Conservation (phyloP, 2,888 invertebrate species). For the Cataglyphis albicans region DNA sequence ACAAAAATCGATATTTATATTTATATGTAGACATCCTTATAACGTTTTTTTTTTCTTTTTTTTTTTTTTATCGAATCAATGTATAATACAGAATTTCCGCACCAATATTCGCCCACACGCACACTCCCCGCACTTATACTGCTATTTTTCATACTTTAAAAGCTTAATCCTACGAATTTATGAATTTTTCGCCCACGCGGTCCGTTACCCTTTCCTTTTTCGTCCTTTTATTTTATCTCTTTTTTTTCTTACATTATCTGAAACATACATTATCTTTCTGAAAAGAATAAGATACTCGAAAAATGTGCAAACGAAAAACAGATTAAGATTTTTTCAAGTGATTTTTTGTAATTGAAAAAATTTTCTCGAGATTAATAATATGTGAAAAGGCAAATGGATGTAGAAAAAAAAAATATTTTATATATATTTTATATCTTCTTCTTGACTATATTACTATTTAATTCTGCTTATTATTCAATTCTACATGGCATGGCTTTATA, state of each 20-base stretch:
- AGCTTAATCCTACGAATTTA: conserved; percentile 77
- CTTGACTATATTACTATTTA: background rate
- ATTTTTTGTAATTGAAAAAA: background rate
- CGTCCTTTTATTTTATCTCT: background rate
- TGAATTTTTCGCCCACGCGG: conserved; percentile 69
- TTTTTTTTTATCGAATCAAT: conserved; percentile 54
- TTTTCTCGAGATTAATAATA: background rate
- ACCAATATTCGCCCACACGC: conserved; percentile 16
- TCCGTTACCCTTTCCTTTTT: background rate
- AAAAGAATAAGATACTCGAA: conserved; percentile 8
- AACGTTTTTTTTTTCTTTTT: conserved; percentile 31
- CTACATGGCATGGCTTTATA: background rate
- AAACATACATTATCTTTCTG: background rate
- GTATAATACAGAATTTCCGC: conserved; percentile 47
- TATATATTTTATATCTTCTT: background rate
- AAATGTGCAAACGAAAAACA: background rate
- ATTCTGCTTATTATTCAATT: background rate
- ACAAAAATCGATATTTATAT: conserved; percentile 3
- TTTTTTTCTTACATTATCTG: background rate
- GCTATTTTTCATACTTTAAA: conserved; percentile 75
- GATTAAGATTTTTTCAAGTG: conserved; percentile 4
- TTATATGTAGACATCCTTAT: conserved; percentile 10
- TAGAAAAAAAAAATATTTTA: conserved; percentile 16
- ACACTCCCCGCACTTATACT: conserved; percentile 63
- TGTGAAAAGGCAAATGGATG: background rate